A percentile compares a stretch with the other conserved stretches of the same genome.
Conservation (phyloP, 2,888 invertebrate species). For the Subacronicta megacephala region DNA sequence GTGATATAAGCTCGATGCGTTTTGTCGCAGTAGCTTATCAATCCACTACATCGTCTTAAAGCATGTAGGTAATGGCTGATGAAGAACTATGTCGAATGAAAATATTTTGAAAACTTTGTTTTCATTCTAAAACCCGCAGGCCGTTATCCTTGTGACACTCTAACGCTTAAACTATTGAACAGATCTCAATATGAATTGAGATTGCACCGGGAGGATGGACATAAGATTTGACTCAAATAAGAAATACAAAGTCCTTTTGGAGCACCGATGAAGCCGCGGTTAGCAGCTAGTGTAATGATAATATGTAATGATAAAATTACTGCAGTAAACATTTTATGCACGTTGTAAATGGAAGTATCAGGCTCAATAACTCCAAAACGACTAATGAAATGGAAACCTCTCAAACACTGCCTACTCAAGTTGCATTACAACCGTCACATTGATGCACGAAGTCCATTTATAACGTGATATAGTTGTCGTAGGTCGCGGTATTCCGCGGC, state of each 20-base stretch:
- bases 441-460: constrained; percentile 29
- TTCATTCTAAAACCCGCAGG: constrained; percentile 3
- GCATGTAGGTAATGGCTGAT: constrained; percentile 23
- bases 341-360: background rate
- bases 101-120: background rate
- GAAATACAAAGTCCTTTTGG: too few relatives aligned
- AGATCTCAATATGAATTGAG: too few relatives aligned
- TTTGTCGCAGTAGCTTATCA: constrained; percentile 23
- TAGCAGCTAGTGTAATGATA: too few relatives aligned
- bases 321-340: too few relatives aligned
- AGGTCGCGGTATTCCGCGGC: constrained; percentile 59
- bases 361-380: background rate
- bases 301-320: too few relatives aligned
- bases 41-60: constrained; percentile 32
- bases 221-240: too few relatives aligned
- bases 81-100: constrained; percentile 6
- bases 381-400: constrained; percentile 7
- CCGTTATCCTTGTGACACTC: background rate
- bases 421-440: constrained; percentile 19
- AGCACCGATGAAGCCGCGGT: too few relatives aligned
- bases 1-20: constrained; percentile 16
- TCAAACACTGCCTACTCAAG: constrained; percentile 6
- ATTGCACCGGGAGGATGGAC: too few relatives aligned
- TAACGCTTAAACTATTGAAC: too few relatives aligned
- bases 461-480: constrained; percentile 32